phyloP scores from a whole-genome alignment of 1,140 invertebrate genomes.

The Lasioglossum baleicum region DNA sequence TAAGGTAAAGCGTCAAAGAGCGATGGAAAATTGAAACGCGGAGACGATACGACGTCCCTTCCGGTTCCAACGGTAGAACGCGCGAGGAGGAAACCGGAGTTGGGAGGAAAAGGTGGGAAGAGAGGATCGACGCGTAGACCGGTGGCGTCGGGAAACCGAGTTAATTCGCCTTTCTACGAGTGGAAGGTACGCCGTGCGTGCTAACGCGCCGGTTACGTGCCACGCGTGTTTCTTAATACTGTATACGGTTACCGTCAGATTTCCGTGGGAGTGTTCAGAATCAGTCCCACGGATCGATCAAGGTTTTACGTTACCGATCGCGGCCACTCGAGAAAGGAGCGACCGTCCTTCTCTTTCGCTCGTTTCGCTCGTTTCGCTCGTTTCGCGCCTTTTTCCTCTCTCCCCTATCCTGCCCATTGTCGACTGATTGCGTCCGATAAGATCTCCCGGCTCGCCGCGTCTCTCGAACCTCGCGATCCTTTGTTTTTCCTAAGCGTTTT shows the following conservation, averaged over 20 bases:
- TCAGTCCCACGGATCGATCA: conserved; percentile 73
- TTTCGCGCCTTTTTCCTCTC: conserved; percentile 15
- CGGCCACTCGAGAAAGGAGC: conserved; percentile 59
- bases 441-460: not conserved
- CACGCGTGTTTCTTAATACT: conserved; percentile 64
- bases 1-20: too few relatives aligned
- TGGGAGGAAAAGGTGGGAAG: too few relatives aligned
- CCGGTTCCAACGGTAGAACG: too few relatives aligned
- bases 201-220: conserved; percentile 39
- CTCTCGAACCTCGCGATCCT: conserved; percentile 1
- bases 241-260: conserved; percentile 60
- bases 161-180: too few relatives aligned
- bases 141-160: too few relatives aligned
- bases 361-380: not conserved
- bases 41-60: too few relatives aligned
- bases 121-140: too few relatives aligned
- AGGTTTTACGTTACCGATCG: conserved; percentile 68
- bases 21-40: too few relatives aligned
- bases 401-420: conserved; percentile 30
- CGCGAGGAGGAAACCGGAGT: too few relatives aligned
- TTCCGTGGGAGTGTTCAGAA: conserved; percentile 70
- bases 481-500: conserved; percentile 15
- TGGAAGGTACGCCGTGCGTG: conserved; percentile 19
- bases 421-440: conserved; percentile 36
- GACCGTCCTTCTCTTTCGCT: not conserved